Conservation (phyloP, 2,797 vertebrate genomes). For the Choloepus didactylus region DNA sequence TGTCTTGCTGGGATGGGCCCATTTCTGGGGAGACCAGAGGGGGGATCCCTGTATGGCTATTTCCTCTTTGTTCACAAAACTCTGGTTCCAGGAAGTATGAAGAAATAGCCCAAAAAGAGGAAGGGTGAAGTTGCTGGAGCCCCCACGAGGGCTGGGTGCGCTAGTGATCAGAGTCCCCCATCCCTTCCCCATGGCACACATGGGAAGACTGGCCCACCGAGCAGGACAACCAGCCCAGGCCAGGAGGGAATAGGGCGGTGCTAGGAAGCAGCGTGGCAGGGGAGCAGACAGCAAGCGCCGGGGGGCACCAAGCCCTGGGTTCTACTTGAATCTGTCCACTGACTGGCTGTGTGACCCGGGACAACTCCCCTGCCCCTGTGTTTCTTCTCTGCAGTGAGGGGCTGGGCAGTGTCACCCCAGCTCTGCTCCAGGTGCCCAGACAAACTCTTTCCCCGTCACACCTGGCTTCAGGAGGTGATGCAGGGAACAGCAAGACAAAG, state of each 20-base stretch:
- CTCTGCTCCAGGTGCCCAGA: not conserved
- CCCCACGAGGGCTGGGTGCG: not conserved
- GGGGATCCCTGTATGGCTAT: not conserved
- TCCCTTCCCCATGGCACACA: not conserved
- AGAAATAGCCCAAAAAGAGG: constrained; percentile 73
- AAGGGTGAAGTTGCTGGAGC: not conserved
- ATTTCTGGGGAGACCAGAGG: not conserved
- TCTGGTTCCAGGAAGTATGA: constrained; percentile 68
- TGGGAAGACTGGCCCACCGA: not conserved
- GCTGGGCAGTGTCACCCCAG: not conserved
- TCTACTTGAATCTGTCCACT: not conserved
- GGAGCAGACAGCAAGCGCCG: not conserved
- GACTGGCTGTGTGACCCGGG: not conserved
- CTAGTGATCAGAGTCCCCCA: not conserved
- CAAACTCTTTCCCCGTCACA: not conserved
- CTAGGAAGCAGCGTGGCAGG: accelerated
- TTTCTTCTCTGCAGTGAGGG: not conserved
- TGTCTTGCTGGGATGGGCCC: not conserved
- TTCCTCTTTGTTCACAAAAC: constrained; percentile 63
- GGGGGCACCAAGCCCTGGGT: not conserved
- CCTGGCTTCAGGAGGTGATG: not conserved
- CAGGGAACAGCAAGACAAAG: not conserved
- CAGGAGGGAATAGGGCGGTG: not conserved
- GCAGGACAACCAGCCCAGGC: too few species aligned
- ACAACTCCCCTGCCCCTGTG: not conserved